Evolutionary conservation across 1,140 invertebrate genomes (phyloP).

Genomic region (Drosophila ohnishii): DNA sequence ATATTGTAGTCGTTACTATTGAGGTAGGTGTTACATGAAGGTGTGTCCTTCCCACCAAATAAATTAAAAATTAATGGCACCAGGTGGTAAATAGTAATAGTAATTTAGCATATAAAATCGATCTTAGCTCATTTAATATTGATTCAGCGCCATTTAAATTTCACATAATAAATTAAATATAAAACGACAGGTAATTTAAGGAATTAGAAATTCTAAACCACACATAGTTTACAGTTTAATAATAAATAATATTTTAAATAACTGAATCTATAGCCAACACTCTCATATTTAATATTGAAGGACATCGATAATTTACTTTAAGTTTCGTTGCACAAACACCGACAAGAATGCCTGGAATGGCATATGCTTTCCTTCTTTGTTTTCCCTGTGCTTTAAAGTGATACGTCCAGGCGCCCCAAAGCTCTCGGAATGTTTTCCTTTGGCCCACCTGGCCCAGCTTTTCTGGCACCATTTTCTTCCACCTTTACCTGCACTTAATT

Average conservation of each 20-base stretch:
- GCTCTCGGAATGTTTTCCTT: constrained; percentile 6
- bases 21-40: not conserved
- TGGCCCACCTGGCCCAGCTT: not conserved
- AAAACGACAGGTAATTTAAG: not conserved
- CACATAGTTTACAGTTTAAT: not conserved
- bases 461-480: constrained; percentile 7
- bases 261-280: not conserved
- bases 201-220: too few relatives aligned
- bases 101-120: not conserved
- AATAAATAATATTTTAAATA: not conserved
- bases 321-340: not conserved
- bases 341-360: not conserved
- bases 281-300: not conserved
- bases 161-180: not conserved
- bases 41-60: not conserved
- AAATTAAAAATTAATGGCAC: not conserved
- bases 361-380: constrained; percentile 15
- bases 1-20: not conserved
- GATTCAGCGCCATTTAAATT: not conserved
- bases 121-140: not conserved
- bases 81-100: not conserved
- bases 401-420: constrained; percentile 9
- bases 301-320: constrained; percentile 6
- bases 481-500: constrained; percentile 58
- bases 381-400: constrained; percentile 13